Base-by-base conservation (phyloP, 2,888 invertebrate genomes). In the Julus scanicus region DNA sequence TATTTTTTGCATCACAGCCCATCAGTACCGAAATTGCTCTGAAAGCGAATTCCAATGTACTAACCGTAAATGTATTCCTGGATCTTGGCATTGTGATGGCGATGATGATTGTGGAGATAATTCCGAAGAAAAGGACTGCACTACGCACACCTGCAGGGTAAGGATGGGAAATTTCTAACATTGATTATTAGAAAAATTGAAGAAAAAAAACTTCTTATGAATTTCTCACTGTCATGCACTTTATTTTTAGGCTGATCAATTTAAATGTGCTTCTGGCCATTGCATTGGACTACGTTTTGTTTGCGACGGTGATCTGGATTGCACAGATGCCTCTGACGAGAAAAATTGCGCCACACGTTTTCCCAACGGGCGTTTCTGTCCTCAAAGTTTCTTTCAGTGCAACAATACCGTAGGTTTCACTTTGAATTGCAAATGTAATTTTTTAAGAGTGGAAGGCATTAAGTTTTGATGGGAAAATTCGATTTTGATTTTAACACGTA, bases 31-130 rank as follows among this genome's bases (percentile, higher is more conserved):
- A 37, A 95, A 96, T 88, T 99, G 98, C 91, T 98, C 98, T 0
- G 98, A 98, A 92, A 97, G 97, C 0, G 98, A 98, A 91, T 98
- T 97, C 94, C 94, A 94, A 88, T 98, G 98, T 91, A 94, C 93
- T 85, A 97, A 97, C 91, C 96, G 96, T 71, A 97, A 97, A 91
- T 98, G 98, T 91, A 97, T 98, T 87, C 97, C 98, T 0, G 95
- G 96, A 0, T 94, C 98, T 89, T 98, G 98, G 97, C 94, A 97
- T 80, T 99, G 99, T 92, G 98, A 99, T 91, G 97, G 97, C 92
- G 98, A 98, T 92, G 97, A 98, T 91, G 99, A 99, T 92, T 99
- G 99, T 91, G 97, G 98, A 0, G 99, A 99, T 92, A 96, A 96
- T 90, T 96, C 97, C 3, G 99, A 99, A 91, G 98, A 98, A 92